Base-by-base conservation (phyloP, 2,888 invertebrate genomes). In the Sinopyrophorus schimmeli region DNA sequence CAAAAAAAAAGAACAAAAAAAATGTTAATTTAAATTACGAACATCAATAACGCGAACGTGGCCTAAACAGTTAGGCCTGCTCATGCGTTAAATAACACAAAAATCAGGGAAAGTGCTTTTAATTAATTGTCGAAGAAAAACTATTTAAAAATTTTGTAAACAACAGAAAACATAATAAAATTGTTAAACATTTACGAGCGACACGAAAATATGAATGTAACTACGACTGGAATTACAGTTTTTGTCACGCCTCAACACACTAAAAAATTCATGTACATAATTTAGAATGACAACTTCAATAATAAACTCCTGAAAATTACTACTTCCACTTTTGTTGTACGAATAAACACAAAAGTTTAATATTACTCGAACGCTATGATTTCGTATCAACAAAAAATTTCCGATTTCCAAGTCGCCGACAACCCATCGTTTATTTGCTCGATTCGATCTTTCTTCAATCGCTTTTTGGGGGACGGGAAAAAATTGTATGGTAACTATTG, bases 191-290 rank as follows among this genome's bases (percentile, higher is more conserved):
- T 28, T 27, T 27, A 40, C 15, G 30, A 20, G 12, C 20, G 27
- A 43, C 27, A 34, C 16, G 15, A 44, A 44, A 35, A 14, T 44
- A 35, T 21, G 34, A 11, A 28, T 26, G 35, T 35, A 44, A 12
- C 21, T 44, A 44, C 26, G 34, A 26, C 20, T 31, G 27, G 26
- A 44, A 44, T 44, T 44, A 28, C 43, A 21, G 43, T 20, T 44
- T 44, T 44, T 35, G 34, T 38, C 46, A 31, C 30, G 23, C 24
- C 37, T 37, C 11, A 32, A 24, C 24, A 11, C 24, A 17, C 37
- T 38, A 37, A 46, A 46, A 37, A 38, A 46, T 46, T 38, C 46
- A 46, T 24, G 46, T 30, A 37, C 35, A 44, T 37, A 35, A 44
- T 44, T 35, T 44, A 9, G 24, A 14, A 26, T 38, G 26, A 38